These are phyloP conservation scores for Drosophila kuntzei DNA, from an alignment of 2,888 invertebrate genomes.

Conservation along the genomic window DNA sequence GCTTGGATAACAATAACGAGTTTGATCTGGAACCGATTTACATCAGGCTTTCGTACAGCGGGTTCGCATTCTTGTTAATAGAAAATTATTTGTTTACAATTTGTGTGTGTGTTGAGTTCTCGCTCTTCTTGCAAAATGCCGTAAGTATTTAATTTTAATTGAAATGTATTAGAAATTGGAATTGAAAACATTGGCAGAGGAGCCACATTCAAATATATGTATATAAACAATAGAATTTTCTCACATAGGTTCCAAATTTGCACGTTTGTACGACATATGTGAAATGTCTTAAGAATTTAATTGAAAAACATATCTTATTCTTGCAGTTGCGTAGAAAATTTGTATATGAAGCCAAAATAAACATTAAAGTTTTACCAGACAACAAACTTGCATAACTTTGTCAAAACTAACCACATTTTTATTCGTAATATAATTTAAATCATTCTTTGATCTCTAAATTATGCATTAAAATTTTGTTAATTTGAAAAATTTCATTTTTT, in stretches of 20 bases:
- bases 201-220: constrained; percentile 46
- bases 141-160: constrained; percentile 62
- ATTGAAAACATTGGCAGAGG: constrained; percentile 48
- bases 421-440: no score
- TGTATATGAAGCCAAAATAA: no score
- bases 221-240: constrained; percentile 24
- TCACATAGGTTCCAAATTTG: constrained; percentile 18
- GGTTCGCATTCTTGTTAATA: constrained; percentile 59
- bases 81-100: constrained; percentile 78
- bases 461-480: no score
- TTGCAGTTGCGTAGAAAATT: no score
- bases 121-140: constrained; percentile 44
- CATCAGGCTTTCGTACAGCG: constrained; percentile 16
- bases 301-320: neutral
- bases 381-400: no score
- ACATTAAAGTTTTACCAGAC: no score
- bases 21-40: constrained; percentile 76
- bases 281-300: constrained; percentile 5
- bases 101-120: constrained; percentile 40
- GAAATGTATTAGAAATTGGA: constrained; percentile 63
- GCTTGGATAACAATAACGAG: constrained; percentile 75
- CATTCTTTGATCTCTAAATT: no score
- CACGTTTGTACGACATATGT: constrained; percentile 17
- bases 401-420: no score
- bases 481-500: no score